Conservation (phyloP, 2,113 vertebrate genomes). For the Heterochromis multidens region DNA sequence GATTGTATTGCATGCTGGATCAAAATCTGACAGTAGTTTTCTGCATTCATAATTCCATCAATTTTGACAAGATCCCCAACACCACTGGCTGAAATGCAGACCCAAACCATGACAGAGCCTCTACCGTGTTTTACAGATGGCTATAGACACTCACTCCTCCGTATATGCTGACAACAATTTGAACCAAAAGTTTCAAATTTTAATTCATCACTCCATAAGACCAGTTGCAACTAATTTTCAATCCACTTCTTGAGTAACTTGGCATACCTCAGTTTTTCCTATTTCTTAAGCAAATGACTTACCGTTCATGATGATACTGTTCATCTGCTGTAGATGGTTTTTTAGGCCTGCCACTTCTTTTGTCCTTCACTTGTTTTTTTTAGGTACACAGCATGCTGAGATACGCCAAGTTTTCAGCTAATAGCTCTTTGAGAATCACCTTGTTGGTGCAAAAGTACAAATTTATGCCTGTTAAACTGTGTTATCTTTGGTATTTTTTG, state of each 20-base stretch:
- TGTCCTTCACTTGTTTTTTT: no score
- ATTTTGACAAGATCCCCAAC: no score
- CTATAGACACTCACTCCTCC: no score
- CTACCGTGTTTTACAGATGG: no score
- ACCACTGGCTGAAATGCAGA: no score
- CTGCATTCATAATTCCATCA: no score
- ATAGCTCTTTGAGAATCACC: no score
- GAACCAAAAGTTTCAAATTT: neutral
- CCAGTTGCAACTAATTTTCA: neutral
- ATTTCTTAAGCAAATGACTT: neutral
- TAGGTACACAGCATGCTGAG: no score
- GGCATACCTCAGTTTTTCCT: neutral
- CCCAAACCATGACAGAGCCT: no score
- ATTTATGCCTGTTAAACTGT: neutral
- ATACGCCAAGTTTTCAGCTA: no score
- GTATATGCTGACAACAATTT: neutral
- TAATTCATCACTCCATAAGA: neutral
- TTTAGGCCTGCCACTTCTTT: neutral
- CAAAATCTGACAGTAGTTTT: accelerated
- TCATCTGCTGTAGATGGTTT: neutral
- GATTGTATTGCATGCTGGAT: neutral
- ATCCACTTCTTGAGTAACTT: neutral
- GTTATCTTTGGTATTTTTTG: neutral
- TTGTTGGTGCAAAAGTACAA: neutral
- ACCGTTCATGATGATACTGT: neutral